Base-by-base conservation (phyloP, 1,140 invertebrate species). In the Pseudomyrmex cubaensis region DNA sequence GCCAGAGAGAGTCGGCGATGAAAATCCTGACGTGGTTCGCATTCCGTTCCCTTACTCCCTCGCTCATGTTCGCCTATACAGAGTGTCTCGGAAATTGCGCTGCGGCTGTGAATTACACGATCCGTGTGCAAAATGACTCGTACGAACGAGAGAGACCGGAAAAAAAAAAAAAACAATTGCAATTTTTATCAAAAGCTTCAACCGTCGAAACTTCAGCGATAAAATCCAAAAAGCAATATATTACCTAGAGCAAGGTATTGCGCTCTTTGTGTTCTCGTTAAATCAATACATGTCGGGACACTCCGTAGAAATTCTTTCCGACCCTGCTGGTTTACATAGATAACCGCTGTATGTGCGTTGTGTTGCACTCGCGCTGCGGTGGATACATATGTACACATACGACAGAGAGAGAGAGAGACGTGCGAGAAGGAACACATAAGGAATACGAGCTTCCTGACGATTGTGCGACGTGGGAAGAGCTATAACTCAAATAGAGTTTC, bases 401-500 rank as follows among this genome's bases (percentile, higher is more conserved):
- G 5, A 35, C 35, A 35, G 5, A 35, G 35, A 35, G 5, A 35
- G 5, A 35, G 0, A 25, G 57, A 56, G 17, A 56, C 50, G 61
- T 15, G 17, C 62, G 63, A 35, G 13, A 12, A 59, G 64, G 44
- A 70, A 80, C 76, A 80, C 76, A 70, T 70, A 72, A 80, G 76
- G 57, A 63, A 63, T 25, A 35, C 57, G 57, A 75, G 69, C 22
- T 50, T 82, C 70, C 59, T 57, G 57, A 74, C 78, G 56, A 82
- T 82, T 52, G 59, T 82, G 50, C 70, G 70, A 75, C 78, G 70
- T 62, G 73, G 73, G n/a, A 83, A 77, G 62, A 50, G 56, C 82
- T 48, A 82, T 82, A 76, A 82, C 57, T 80, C 76, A 80, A 80
- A 80, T 59, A 59, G 54, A 70, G 54, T 80, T 80, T 56, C 35